Evolutionary conservation across 2,113 vertebrate species (phyloP), one percentile per base, ranked within the genome.

Genomic region (Laticauda colubrina): DNA sequence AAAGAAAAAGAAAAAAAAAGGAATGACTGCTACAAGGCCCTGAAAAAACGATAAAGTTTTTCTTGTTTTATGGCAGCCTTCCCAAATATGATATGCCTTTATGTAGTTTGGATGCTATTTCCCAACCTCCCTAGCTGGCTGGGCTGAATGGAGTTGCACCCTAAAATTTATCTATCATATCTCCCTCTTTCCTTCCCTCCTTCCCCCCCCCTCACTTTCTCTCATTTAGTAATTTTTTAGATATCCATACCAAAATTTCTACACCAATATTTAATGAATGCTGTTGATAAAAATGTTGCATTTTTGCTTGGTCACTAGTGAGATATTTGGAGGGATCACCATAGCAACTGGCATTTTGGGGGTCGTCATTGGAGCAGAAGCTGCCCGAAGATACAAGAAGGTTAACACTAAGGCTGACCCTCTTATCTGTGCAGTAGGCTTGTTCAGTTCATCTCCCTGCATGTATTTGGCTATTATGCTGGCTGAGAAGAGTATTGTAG

Each of bases 371-470:
- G 99, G 99, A 51, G 98, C 98, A 23, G 93, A 61, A 93, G 95
- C 97, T 2, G 97, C 99, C 1, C 97, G 97, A 94, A 95, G 91
- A 86, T 98, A 98, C 34, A 97, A 97, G 94, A 97, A 97, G 94
- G 97, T 94, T 61, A 97, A 98, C 64, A 93, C 97, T 1, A 97
- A 97, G 89, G 98, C 97, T 0, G 99, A 99, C 94, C 98, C 99
- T 3, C 94, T 99, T 94, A 98, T 99, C 97, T 99, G 99, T 21
- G 98, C 98, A 0, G 95, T 95, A n/a, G 99, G 98, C 91, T 98
- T 99, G 97, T 97, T 99, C 1, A 90, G 96, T 11, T 98, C 98
- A 0, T 95, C 97, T 2, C 97, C 98, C 12, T 99, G 98, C 95
- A 97, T 99, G 93, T 98, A 98, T 64, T 18, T 97, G 91, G 97